phyloP scores from a whole-genome alignment of 2,888 invertebrate genomes.

The Drosophila subquinaria region DNA sequence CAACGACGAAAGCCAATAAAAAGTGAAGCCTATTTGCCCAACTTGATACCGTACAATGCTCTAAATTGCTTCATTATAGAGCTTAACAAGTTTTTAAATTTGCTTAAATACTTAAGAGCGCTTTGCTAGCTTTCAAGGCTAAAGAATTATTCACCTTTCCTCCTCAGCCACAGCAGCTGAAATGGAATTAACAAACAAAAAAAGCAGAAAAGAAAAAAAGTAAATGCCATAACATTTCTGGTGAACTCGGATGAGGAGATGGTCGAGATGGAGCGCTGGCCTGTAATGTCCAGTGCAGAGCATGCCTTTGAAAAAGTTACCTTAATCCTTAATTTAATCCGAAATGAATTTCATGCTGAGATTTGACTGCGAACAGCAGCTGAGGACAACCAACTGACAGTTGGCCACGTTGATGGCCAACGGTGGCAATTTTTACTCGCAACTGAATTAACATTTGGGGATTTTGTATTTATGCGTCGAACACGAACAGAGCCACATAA shows the following conservation, averaged over 20 bases:
- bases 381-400: slow-evolving; percentile 16
- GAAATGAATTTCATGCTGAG: slow-evolving; percentile 75
- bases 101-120: slow-evolving; percentile 72
- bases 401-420: slow-evolving; percentile 14
- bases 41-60: slow-evolving; percentile 38
- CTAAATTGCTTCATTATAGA: slow-evolving; percentile 69
- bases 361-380: slow-evolving; percentile 52
- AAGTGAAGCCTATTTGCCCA: slow-evolving; percentile 24
- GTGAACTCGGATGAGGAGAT: slow-evolving; percentile 17
- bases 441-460: slow-evolving; percentile 58
- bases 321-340: slow-evolving; percentile 75
- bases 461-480: slow-evolving; percentile 43
- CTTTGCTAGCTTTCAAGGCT: slow-evolving; percentile 30
- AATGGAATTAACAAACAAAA: slow-evolving; percentile 33
- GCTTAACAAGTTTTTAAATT: slow-evolving; percentile 79
- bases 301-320: slow-evolving; percentile 65
- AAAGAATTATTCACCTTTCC: slow-evolving; percentile 6
- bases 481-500: slow-evolving; percentile 40
- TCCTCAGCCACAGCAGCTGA: slow-evolving; percentile 20
- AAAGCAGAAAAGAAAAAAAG: slow-evolving; percentile 3
- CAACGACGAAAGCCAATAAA: slow-evolving; percentile 55
- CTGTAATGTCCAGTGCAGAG: slow-evolving; percentile 9
- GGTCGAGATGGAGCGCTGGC: slow-evolving; percentile 16
- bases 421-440: slow-evolving; percentile 35
- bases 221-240: slow-evolving; percentile 26